Conservation (phyloP, 2,888 invertebrate genomes). For the Meteorus cinctellus region DNA sequence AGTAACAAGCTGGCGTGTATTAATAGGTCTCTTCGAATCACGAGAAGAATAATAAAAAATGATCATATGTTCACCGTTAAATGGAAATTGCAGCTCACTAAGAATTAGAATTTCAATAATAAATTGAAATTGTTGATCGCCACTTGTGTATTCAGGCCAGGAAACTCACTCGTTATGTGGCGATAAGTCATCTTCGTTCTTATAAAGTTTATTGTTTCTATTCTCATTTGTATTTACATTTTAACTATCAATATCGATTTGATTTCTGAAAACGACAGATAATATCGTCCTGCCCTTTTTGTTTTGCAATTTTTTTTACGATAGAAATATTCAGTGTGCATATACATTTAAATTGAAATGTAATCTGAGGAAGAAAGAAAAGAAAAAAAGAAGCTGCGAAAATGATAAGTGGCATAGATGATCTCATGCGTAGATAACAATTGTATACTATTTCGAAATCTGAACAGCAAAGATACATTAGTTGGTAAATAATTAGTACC, state of each 20-base stretch:
- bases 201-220: not conserved
- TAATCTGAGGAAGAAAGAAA: not conserved
- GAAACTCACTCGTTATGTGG: constrained; percentile 6
- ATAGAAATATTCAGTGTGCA: not conserved
- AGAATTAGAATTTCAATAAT: not conserved
- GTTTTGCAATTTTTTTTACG: not conserved
- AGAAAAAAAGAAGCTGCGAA: not conserved
- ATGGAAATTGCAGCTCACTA: constrained; percentile 19
- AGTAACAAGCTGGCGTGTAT: constrained; percentile 22
- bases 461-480: constrained; percentile 32
- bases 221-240: not conserved
- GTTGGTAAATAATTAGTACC: constrained; percentile 55
- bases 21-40: not conserved
- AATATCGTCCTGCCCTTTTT: not conserved
- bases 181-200: constrained; percentile 1
- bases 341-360: constrained; percentile 6
- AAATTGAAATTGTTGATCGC: not conserved
- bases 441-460: constrained; percentile 10
- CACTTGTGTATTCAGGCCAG: not conserved
- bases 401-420: not conserved
- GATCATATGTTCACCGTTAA: not conserved
- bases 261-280: no score
- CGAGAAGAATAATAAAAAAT: not conserved
- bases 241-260: not conserved
- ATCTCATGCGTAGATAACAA: not conserved